These are phyloP conservation scores for Scelioninae gen. 2 DNA, from an alignment of 2,888 invertebrate species.

Conservation along the genomic window DNA sequence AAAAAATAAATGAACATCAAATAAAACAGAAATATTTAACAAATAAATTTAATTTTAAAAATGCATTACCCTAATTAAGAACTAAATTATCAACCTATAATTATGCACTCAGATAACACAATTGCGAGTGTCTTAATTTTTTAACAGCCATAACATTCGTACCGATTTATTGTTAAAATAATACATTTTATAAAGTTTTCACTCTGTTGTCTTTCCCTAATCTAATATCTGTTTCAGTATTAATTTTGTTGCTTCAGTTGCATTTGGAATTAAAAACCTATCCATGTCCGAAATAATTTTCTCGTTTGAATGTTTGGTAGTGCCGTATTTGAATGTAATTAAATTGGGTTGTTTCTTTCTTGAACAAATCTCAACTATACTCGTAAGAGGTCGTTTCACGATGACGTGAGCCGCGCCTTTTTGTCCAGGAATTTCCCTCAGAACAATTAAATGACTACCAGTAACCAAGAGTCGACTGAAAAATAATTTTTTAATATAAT, in stretches of 20 bases:
- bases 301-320: constrained; percentile 84
- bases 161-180: constrained; percentile 45
- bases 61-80: neutral
- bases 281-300: constrained; percentile 92
- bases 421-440: constrained; percentile 86
- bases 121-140: constrained; percentile 43
- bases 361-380: constrained; percentile 97
- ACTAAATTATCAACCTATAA: constrained; percentile 36
- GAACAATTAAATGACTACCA: constrained; percentile 88
- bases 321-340: constrained; percentile 97
- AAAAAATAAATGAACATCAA: neutral
- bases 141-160: constrained; percentile 45
- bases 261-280: constrained; percentile 93
- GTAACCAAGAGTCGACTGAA: constrained; percentile 90
- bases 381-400: constrained; percentile 90
- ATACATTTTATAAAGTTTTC: constrained; percentile 55
- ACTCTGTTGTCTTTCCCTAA: constrained; percentile 75
- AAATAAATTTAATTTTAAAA: neutral
- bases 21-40: neutral
- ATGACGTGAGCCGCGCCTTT: constrained; percentile 90
- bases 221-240: constrained; percentile 92
- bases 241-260: constrained; percentile 90
- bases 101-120: constrained; percentile 40
- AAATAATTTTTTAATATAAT: constrained; percentile 43
- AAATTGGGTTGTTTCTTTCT: constrained; percentile 96